Base-by-base conservation (phyloP, 1,140 invertebrate species). In the Mya arenaria region DNA sequence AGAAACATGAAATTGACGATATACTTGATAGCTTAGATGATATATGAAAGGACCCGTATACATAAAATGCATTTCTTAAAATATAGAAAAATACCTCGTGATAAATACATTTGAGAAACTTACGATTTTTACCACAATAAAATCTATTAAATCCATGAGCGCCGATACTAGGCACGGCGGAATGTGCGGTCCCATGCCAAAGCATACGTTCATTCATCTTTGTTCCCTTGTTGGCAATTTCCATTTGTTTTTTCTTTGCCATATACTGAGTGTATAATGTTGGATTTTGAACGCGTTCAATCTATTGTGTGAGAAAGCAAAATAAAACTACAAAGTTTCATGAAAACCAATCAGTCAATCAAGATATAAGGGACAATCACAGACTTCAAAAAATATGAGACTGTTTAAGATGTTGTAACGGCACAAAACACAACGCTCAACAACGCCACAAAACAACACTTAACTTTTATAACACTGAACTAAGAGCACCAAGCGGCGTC, bases 121-220 rank as follows among this genome's bases (percentile, higher is more conserved):
- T 58, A 86, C 85, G 81, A 73, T 85, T 88, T 58, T 86, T 72
- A 1, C 85, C 77, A 88, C 86, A 88, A 58, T 86, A 88, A 69
- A 85, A 86, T 56, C 87, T 79, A 56, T 89, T 89, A 65, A 89
- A 89, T n/a, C 87, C 87, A 69, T 86, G 75, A 36, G 48, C 77
- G 37, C 86, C 87, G 52, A 89, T 89, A 41, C 80, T 84, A 48
- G 82, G 71, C 32, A 86, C 60, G 32, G 85, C 71, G 8, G 74
- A 36, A 6, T 41, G 28, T 15, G 75, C 63, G 25, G 86, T 85
- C 0, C 86, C 83, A 81, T 89, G 87, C 86, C n/a, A n/a, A n/a
- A n/a, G n/a, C n/a, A 83, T 86, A 19, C 86, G 41, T 15, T 44
- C 52, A 28, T 72, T 32, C 36, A 86, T 56, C 52, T 86, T 85